These are phyloP conservation scores for Etheostoma spectabile DNA, from an alignment of 2,113 vertebrate genomes.

Conservation along the genomic window DNA sequence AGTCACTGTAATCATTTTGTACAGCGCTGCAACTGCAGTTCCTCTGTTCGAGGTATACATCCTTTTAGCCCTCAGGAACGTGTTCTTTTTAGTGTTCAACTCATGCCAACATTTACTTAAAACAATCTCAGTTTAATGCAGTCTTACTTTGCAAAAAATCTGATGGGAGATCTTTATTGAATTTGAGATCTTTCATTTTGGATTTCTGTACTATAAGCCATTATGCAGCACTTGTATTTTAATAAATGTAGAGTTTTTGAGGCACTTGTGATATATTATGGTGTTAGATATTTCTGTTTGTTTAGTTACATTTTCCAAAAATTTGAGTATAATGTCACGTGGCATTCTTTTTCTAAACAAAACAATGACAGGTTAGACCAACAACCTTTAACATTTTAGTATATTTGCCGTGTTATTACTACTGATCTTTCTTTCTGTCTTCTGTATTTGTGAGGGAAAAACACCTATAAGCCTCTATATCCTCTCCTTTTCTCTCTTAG, in stretches of 20 bases:
- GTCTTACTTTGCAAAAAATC: background rate
- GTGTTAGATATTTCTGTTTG: background rate
- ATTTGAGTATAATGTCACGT: background rate
- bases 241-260: background rate
- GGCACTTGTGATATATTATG: background rate
- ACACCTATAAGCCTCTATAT: background rate
- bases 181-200: background rate
- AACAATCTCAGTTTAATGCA: background rate
- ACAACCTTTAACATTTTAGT: background rate
- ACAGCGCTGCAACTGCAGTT: constrained; percentile 9
- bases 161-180: background rate
- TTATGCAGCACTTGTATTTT: background rate
- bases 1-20: constrained; percentile 60
- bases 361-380: background rate
- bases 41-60: background rate
- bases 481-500: constrained; percentile 76
- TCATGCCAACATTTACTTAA: background rate
- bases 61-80: constrained; percentile 19
- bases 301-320: background rate
- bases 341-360: background rate
- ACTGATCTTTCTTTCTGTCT: background rate
- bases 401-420: background rate
- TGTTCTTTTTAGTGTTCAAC: background rate
- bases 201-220: background rate
- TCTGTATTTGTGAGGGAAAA: background rate